phyloP scores from a whole-genome alignment of 2,113 vertebrate genomes.

The Rhinolophus ferrumequinum region DNA sequence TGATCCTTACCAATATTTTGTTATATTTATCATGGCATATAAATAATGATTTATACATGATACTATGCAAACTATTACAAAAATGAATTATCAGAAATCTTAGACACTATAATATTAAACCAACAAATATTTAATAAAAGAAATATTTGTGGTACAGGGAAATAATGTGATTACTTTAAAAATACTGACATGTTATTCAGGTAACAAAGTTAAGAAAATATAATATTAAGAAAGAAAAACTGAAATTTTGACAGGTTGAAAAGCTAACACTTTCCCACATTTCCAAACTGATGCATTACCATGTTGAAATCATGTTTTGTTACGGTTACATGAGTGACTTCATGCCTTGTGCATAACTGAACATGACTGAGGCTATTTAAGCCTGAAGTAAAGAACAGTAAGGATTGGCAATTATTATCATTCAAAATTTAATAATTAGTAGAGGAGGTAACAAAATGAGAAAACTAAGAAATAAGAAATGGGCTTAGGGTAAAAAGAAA shows the following conservation, averaged over 20 bases:
- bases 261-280: not conserved
- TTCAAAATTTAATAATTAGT: not conserved
- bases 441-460: not conserved
- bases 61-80: not conserved
- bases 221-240: not conserved
- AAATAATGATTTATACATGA: not conserved
- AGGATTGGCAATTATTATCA: not conserved
- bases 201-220: not conserved
- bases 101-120: not conserved
- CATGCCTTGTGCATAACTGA: not conserved
- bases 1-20: not conserved
- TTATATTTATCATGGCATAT: not conserved
- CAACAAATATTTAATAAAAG: not conserved
- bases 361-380: not conserved
- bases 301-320: not conserved
- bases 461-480: not conserved
- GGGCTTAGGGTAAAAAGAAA: not conserved
- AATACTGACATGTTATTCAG: not conserved
- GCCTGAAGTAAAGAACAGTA: not conserved
- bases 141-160: not conserved
- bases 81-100: not conserved
- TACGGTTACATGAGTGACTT: not conserved
- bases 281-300: not conserved
- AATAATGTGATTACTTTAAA: not conserved
- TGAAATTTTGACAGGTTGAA: not conserved